Percentiles rank a stretch among this genome's conserved stretches.
Evolutionary conservation across 1,140 invertebrate species (phyloP).

Genomic region (Solen grandis): DNA sequence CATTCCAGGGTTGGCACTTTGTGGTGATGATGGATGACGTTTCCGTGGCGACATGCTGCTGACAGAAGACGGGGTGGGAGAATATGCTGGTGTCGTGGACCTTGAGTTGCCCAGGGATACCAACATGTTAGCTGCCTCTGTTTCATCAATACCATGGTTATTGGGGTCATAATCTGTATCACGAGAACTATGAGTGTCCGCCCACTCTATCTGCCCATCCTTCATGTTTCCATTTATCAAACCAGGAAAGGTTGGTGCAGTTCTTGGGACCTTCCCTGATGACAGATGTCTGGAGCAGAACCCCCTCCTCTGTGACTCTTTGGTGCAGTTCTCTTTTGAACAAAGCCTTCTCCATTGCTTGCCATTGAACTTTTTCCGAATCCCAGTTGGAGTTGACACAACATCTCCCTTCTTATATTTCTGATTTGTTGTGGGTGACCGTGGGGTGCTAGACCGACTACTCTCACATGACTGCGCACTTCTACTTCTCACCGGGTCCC

Average conservation of each 20-base stretch:
- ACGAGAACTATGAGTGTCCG: slow-evolving; percentile 85
- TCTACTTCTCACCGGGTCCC: slow-evolving; percentile 74
- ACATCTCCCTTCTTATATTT: slow-evolving; percentile 99
- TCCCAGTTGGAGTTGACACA: slow-evolving; percentile 96
- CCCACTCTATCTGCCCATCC: slow-evolving; percentile 87
- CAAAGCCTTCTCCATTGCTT: slow-evolving; percentile 99
- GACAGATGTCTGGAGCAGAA: slow-evolving; percentile 98
- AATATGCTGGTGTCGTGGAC: slow-evolving; percentile 84
- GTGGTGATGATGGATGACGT: slow-evolving; percentile 64
- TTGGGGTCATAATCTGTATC: slow-evolving; percentile 59
- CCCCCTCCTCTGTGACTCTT: slow-evolving; percentile 97
- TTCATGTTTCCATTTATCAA: slow-evolving; percentile 77
- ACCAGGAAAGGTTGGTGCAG: slow-evolving; percentile 69
- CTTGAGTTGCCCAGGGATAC: slow-evolving; percentile 94
- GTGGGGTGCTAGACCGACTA: slow-evolving; percentile 78
- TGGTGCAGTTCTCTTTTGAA: slow-evolving; percentile 96
- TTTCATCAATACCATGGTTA: slow-evolving; percentile 91
- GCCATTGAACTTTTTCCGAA: slow-evolving; percentile 99
- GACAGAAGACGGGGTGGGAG: slow-evolving; percentile 83
- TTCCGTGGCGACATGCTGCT: slow-evolving; percentile 55
- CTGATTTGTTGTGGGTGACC: slow-evolving; percentile 86
- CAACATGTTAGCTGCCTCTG: slow-evolving; percentile 97
- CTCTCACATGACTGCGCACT: slow-evolving; percentile 79
- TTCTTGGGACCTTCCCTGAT: slow-evolving; percentile 84
- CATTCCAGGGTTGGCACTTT: slow-evolving; percentile 53